phyloP scores from a whole-genome alignment of 1,140 invertebrate species.

The Zaprionus camerounensis region DNA sequence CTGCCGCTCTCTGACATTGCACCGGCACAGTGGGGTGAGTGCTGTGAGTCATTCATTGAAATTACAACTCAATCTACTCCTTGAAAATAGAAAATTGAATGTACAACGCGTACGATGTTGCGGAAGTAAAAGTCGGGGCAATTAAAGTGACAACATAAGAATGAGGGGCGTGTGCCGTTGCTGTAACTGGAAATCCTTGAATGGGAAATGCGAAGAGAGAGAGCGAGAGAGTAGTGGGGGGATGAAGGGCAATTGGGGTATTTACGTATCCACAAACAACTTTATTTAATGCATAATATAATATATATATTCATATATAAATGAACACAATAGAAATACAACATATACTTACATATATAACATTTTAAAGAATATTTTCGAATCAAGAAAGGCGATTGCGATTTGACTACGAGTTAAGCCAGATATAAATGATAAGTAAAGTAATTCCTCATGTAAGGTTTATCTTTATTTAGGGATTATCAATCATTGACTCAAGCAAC shows the following conservation, averaged over 20 bases:
- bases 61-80: constrained; percentile 3
- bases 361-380: no score
- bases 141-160: background rate
- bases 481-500: no score
- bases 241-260: background rate
- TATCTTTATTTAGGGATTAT: no score
- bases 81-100: constrained; percentile 44
- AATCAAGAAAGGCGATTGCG: no score
- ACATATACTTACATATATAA: no score
- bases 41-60: constrained; percentile 8
- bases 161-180: background rate
- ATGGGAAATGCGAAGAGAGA: background rate
- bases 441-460: no score
- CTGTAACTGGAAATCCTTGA: constrained; percentile 1
- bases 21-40: constrained; percentile 40
- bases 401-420: no score
- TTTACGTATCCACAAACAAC: no score
- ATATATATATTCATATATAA: no score
- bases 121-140: constrained; percentile 33
- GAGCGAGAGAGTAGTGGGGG: background rate
- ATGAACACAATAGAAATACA: no score
- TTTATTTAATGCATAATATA: no score
- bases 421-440: no score
- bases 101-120: background rate
- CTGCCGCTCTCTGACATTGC: constrained; percentile 52